Percentiles rank a stretch among this genome's conserved stretches.
These are phyloP conservation scores for Eristalinus aeneus DNA, from an alignment of 2,888 invertebrate species.

Conservation along the genomic window DNA sequence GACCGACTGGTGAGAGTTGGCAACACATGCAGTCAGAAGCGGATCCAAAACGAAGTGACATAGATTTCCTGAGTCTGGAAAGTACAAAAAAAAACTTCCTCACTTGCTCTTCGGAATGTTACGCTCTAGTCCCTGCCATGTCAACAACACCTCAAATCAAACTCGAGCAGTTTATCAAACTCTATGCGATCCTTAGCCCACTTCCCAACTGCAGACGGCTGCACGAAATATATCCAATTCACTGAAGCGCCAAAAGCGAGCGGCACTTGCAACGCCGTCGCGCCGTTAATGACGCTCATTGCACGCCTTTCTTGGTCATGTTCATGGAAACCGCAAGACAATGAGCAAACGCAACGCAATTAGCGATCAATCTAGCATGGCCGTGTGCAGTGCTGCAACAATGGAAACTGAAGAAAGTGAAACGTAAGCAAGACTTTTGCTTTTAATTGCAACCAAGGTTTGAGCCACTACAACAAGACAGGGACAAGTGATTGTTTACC, in stretches of 20 bases:
- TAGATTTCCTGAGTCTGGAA: background rate
- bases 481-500: background rate
- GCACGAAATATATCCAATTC: background rate
- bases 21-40: background rate
- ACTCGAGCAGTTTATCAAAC: too few species aligned
- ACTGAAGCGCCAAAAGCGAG: background rate
- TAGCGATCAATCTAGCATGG: conserved; percentile 49
- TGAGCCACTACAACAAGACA: background rate
- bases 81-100: background rate
- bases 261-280: background rate
- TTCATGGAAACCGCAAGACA: conserved; percentile 2
- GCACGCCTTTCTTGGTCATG: background rate
- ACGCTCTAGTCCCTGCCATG: background rate
- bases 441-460: conserved; percentile 16
- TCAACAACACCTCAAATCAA: too few species aligned
- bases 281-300: background rate
- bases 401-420: conserved; percentile 47
- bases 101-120: background rate
- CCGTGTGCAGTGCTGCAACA: conserved; percentile 48
- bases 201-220: background rate
- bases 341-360: conserved; percentile 29
- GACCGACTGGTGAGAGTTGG: background rate
- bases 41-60: too few species aligned
- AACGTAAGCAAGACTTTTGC: conserved; percentile 35
- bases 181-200: background rate